phyloP scores from a whole-genome alignment of 2,113 vertebrate genomes.

The Stictonetta naevosa region DNA sequence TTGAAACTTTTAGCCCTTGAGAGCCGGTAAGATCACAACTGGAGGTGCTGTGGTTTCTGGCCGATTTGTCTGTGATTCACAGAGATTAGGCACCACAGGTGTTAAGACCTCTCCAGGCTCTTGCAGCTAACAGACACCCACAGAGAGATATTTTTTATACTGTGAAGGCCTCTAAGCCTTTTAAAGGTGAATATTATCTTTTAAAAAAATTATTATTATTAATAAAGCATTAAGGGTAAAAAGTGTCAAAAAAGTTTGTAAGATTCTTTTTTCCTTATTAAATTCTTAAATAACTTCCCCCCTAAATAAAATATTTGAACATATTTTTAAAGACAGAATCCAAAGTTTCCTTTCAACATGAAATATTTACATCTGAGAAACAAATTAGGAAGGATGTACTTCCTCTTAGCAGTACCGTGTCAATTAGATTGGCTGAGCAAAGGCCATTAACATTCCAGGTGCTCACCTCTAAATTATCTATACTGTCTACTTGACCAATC shows the following conservation, averaged over 20 bases:
- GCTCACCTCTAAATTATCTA: conserved; percentile 49
- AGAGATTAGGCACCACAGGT: not conserved
- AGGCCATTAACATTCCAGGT: not conserved
- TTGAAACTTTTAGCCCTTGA: conserved; percentile 1
- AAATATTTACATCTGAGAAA: conserved; percentile 19
- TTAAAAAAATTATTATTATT: not conserved
- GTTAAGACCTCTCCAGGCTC: not conserved
- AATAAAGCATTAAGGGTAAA: not conserved
- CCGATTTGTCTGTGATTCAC: not conserved
- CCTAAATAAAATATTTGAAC: not conserved
- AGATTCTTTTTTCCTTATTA: not conserved
- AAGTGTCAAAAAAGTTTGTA: not conserved
- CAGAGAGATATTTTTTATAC: not conserved
- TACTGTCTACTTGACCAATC: not conserved
- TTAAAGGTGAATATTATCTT: not conserved
- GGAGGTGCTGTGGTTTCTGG: not conserved
- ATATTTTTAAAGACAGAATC: not conserved
- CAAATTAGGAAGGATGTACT: not conserved
- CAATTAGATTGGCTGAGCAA: not conserved
- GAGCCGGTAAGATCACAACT: not conserved
- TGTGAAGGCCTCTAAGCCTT: not conserved
- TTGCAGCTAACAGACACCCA: not conserved
- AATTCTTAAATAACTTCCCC: not conserved
- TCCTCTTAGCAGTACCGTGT: not conserved
- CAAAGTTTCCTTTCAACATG: not conserved